phyloP scores from a whole-genome alignment of 2,797 vertebrate genomes.

The Argya squamiceps region DNA sequence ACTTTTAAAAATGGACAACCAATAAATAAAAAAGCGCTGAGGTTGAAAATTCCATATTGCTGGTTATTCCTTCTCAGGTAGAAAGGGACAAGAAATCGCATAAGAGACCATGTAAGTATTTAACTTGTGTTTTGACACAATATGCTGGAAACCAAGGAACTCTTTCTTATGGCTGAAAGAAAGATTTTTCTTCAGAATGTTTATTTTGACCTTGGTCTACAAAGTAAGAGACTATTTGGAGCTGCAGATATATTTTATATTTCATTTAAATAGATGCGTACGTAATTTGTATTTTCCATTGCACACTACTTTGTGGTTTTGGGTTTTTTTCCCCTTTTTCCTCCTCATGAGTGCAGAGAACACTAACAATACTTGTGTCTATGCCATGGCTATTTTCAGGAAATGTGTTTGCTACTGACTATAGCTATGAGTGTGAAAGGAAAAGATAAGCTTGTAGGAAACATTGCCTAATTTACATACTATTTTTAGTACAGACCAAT shows the following conservation, averaged over 20 bases:
- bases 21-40: not conserved
- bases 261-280: not conserved
- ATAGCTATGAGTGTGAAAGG: not conserved
- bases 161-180: not conserved
- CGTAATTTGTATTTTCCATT: not conserved
- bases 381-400: not conserved
- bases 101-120: not conserved
- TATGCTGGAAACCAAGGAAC: not conserved
- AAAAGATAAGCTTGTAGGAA: slow-evolving; percentile 49
- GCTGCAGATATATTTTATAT: not conserved
- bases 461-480: slow-evolving; percentile 48
- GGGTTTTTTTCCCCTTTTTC: not conserved
- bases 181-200: not conserved
- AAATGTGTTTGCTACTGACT: not conserved
- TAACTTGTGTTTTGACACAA: not conserved
- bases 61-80: not conserved
- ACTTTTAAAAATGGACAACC: not conserved
- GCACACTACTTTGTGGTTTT: not conserved
- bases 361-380: not conserved
- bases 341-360: not conserved
- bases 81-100: not conserved
- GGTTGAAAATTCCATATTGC: not conserved
- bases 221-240: not conserved
- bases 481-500: slow-evolving; percentile 62
- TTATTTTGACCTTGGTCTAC: slow-evolving; percentile 1